Percentiles rank a stretch among this genome's conserved stretches.
Evolutionary conservation across 2,888 invertebrate species (phyloP).

Genomic region (Trichopria drosophilae): DNA sequence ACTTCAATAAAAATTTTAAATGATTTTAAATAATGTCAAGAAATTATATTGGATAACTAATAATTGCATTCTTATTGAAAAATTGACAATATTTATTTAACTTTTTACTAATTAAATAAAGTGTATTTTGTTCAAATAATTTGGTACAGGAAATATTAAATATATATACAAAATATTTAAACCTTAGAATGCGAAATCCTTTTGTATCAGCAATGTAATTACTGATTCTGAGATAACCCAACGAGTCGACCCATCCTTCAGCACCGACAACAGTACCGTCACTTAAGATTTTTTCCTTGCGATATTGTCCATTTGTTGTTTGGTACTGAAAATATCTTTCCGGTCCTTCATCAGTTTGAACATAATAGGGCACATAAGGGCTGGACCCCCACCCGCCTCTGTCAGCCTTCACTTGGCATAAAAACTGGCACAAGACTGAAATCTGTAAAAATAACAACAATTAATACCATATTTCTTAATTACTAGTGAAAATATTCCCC

Average conservation of each 20-base stretch:
- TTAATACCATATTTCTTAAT: too few species aligned
- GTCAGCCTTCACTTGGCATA: slow-evolving; percentile 53
- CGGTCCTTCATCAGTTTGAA: slow-evolving; percentile 90
- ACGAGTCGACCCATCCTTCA: slow-evolving; percentile 86
- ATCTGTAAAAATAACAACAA: too few species aligned
- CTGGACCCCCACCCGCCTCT: slow-evolving; percentile 65
- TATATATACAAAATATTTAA: too few species aligned
- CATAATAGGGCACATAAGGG: slow-evolving; percentile 80
- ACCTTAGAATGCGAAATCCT: slow-evolving; percentile 77
- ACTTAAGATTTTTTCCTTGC: slow-evolving; percentile 83
- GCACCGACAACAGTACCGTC: slow-evolving; percentile 87
- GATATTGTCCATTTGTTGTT: slow-evolving; percentile 84
- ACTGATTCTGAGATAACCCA: slow-evolving; percentile 77
- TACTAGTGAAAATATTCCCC: too few species aligned
- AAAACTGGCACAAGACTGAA: slow-evolving; percentile 51
- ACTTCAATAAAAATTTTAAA: too few species aligned
- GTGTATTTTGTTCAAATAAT: too few species aligned
- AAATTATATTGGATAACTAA: too few species aligned
- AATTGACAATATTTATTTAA: too few species aligned
- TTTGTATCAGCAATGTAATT: slow-evolving; percentile 87
- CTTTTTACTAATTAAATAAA: too few species aligned
- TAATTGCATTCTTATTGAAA: too few species aligned
- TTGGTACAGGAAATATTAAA: too few species aligned
- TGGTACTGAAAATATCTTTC: slow-evolving; percentile 88
- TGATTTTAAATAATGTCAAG: too few species aligned